Base-by-base conservation (phyloP, 2,888 invertebrate genomes). In the Ditula angustiorana region DNA sequence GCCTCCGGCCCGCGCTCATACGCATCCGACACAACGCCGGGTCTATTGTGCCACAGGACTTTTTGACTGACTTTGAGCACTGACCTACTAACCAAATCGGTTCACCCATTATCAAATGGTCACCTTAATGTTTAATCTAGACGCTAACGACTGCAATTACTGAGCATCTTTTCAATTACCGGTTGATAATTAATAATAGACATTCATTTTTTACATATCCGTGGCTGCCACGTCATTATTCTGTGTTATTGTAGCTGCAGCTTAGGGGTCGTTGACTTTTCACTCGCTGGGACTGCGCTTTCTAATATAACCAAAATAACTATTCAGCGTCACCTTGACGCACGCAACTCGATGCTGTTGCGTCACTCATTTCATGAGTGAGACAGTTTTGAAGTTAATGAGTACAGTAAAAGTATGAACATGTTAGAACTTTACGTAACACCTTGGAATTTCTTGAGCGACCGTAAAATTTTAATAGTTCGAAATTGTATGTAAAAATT, bases 291-390 rank as follows among this genome's bases (percentile, higher is more conserved):
- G 80, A 79, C 78, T 79, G 75, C 82, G 87, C 92, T 92, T 92
- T 92, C 92, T 92, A 92, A 90, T 92, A 84, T 86, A 85, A 81
- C 84, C 85, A 87, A 90, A 92, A 84, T 87, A 85, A 81, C 84
- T 86, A 88, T 87, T 86, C 81, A 86, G 81, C 86, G 88, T 88
- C 90, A 88, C 87, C 86, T 86, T 82, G 85, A 83, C 75, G 83
- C 85, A 86, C 85, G 90, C 85, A 84, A 88, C 80, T 75, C 78
- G 77, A 77, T 71, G 77, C 74, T 70, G 79, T 88, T 88, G 80
- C 88, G 84, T 87, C 84, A 88, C 75, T 71, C 69, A 69, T 74
- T 82, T 80, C 77, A 81, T 79, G 82, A 78, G 72, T 72, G 68
- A 30, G 68, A 75, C 70, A 69, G 72, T 73, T 74, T 72, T 68